A percentile compares a stretch with the other conserved stretches of the same genome.
Conservation (phyloP, 2,797 vertebrate species). For the Pogoniulus pusillus region DNA sequence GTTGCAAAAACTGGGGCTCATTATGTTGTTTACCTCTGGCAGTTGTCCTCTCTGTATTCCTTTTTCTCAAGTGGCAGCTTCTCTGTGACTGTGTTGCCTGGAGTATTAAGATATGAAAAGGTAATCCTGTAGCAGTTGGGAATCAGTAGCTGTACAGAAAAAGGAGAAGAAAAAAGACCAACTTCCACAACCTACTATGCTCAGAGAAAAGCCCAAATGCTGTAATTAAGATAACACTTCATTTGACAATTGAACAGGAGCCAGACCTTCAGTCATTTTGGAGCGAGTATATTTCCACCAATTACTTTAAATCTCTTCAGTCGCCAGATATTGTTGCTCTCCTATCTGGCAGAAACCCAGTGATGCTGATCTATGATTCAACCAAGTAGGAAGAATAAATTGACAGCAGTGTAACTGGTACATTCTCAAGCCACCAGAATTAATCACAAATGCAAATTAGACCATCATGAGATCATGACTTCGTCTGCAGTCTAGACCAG, state of each 20-base stretch:
- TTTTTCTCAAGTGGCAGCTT: neutral
- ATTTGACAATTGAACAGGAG: slow-evolving; percentile 31
- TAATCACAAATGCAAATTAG: neutral
- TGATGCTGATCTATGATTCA: slow-evolving; percentile 6
- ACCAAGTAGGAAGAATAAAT: slow-evolving; percentile 4
- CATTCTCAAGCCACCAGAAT: neutral
- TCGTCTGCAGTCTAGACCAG: neutral
- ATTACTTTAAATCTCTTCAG: slow-evolving; percentile 23
- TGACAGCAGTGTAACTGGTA: neutral
- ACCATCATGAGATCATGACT: neutral
- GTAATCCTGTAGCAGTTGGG: slow-evolving; percentile 25
- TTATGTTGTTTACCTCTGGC: slow-evolving; percentile 18
- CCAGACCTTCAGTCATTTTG: slow-evolving; percentile 29
- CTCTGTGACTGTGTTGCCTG: neutral
- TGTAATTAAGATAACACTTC: slow-evolving; percentile 56
- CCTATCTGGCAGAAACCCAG: neutral
- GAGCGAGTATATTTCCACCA: neutral
- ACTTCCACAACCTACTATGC: neutral
- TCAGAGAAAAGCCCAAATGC: neutral
- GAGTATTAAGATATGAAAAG: slow-evolving; percentile 46
- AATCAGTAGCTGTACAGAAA: neutral
- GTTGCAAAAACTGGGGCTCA: neutral
- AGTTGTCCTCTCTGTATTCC: neutral
- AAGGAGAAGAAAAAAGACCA: neutral
- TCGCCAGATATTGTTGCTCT: neutral